Conservation (phyloP, 2,888 invertebrate species). For the Cephus spinipes region DNA sequence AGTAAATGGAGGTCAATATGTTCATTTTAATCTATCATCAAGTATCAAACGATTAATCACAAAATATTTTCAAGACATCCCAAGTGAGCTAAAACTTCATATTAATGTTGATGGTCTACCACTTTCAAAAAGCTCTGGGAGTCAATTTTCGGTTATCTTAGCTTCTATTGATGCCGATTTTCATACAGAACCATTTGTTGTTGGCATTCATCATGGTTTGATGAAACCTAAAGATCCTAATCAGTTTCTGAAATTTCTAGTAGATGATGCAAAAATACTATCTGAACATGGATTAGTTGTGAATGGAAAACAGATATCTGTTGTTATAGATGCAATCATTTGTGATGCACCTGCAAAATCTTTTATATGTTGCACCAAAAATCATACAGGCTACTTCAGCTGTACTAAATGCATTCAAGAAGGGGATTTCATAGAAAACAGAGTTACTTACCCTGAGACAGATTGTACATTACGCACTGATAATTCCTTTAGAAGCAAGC, state of each 20-base stretch:
- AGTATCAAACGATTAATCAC: conserved; percentile 25
- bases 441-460: conserved; percentile 16
- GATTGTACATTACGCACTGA: conserved; percentile 21
- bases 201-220: conserved; percentile 27
- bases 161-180: conserved; percentile 10
- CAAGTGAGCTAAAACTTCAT: conserved; percentile 21
- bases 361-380: conserved; percentile 34
- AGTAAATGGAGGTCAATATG: conserved; percentile 24
- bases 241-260: conserved; percentile 32
- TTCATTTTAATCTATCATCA: conserved; percentile 27
- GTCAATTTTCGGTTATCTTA: conserved; percentile 29
- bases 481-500: conserved; percentile 19
- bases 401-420: conserved; percentile 41
- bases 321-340: conserved; percentile 29
- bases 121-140: conserved; percentile 23
- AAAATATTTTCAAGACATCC: conserved; percentile 18
- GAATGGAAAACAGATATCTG: neutral
- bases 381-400: conserved; percentile 39
- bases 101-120: conserved; percentile 26
- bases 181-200: conserved; percentile 19
- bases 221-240: conserved; percentile 31
- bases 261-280: conserved; percentile 19
- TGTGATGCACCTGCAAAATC: conserved; percentile 45
- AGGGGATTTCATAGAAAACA: conserved; percentile 26
- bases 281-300: neutral